Percentiles rank a stretch among this genome's conserved stretches.
Evolutionary conservation across 2,888 invertebrate species (phyloP).

Genomic region (Cryptus viduatorius): DNA sequence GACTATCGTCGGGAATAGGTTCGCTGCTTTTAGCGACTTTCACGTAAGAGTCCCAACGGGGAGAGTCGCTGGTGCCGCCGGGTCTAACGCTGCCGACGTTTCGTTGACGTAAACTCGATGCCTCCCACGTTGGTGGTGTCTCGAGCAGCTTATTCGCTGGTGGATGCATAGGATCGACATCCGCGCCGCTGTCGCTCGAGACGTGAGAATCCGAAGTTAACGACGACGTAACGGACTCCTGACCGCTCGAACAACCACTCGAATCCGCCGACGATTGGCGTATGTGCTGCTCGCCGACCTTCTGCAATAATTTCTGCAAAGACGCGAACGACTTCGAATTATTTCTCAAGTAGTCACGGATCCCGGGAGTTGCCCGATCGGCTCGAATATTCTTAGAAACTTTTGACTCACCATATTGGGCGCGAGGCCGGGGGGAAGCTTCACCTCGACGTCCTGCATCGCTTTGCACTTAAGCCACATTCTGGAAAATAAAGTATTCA

Average conservation of each 20-base stretch:
- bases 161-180: conserved; percentile 79
- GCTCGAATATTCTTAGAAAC: not conserved
- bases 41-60: conserved; percentile 81
- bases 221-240: conserved; percentile 87
- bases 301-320: conserved; percentile 82
- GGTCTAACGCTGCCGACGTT: conserved; percentile 78
- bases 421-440: conserved; percentile 89
- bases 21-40: conserved; percentile 80
- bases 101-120: conserved; percentile 81
- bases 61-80: conserved; percentile 67
- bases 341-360: conserved; percentile 49
- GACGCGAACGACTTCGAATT: conserved; percentile 56
- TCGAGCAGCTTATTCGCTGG: conserved; percentile 79
- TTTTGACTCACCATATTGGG: conserved; percentile 81
- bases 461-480: conserved; percentile 87
- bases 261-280: conserved; percentile 86
- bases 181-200: conserved; percentile 84
- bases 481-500: conserved; percentile 80
- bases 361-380: not conserved
- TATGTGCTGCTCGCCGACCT: conserved; percentile 82
- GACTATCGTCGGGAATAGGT: conserved; percentile 75
- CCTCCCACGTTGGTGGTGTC: conserved; percentile 80
- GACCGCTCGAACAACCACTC: conserved; percentile 87
- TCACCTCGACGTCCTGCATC: conserved; percentile 90
- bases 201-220: conserved; percentile 86